phyloP scores from a whole-genome alignment of 1,140 invertebrate genomes.

The Sipha flava region DNA sequence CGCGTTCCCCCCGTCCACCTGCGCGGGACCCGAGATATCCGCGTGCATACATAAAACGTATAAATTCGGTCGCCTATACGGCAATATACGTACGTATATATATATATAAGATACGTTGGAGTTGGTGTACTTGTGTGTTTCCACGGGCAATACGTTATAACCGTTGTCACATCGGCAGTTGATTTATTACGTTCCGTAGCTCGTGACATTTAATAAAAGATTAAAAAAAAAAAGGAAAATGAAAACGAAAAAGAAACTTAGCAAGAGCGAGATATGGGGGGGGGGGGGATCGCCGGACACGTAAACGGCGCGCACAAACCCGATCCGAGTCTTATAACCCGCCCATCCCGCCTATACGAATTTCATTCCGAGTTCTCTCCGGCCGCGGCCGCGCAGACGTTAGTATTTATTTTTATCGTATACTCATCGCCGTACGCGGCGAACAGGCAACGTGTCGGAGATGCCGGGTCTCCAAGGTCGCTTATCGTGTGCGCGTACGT shows the following conservation, averaged over 20 bases:
- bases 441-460: slow-evolving; percentile 32
- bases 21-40: too few species aligned
- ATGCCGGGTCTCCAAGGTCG: slow-evolving; percentile 30
- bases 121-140: slow-evolving; percentile 14
- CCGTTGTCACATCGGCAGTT: slow-evolving; percentile 19
- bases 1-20: not conserved
- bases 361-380: slow-evolving; percentile 19
- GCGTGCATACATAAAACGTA: too few species aligned
- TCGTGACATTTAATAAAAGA: slow-evolving; percentile 12
- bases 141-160: slow-evolving; percentile 27
- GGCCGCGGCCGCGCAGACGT: not conserved
- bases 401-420: slow-evolving; percentile 30
- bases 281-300: too few species aligned
- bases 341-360: slow-evolving; percentile 29
- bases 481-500: not conserved
- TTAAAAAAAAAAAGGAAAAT: not conserved
- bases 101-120: not conserved
- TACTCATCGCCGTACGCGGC: not conserved
- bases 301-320: not conserved
- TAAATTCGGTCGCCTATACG: too few species aligned
- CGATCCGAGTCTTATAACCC: slow-evolving; percentile 5
- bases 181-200: slow-evolving; percentile 7
- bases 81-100: not conserved
- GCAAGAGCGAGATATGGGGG: slow-evolving; percentile 10
- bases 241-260: not conserved